phyloP scores from a whole-genome alignment of 1,140 invertebrate genomes.

The Branchinecta lynchi region DNA sequence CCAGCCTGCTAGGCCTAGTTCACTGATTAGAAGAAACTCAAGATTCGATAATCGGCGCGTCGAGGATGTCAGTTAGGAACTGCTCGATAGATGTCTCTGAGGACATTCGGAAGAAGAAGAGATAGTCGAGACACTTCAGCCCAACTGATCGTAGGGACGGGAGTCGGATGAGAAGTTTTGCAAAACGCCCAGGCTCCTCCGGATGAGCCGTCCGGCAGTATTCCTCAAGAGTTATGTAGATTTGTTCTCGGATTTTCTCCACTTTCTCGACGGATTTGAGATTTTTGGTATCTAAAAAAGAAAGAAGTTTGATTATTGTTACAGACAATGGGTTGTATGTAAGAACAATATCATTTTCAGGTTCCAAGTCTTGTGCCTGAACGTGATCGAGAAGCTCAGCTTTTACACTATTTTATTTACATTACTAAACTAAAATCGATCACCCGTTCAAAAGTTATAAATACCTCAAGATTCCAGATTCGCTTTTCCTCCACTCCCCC shows the following conservation, averaged over 20 bases:
- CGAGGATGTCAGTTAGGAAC: slow-evolving; percentile 43
- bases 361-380: too few relatives aligned
- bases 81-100: slow-evolving; percentile 35
- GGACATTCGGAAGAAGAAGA: slow-evolving; percentile 86
- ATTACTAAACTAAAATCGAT: too few relatives aligned
- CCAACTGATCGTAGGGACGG: slow-evolving; percentile 88
- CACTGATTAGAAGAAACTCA: neutral
- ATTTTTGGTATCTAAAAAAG: slow-evolving; percentile 62
- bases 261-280: slow-evolving; percentile 65
- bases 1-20: too few relatives aligned
- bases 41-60: slow-evolving; percentile 36
- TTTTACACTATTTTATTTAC: too few relatives aligned
- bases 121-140: slow-evolving; percentile 84
- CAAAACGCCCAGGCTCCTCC: slow-evolving; percentile 81
- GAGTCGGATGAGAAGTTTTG: slow-evolving; percentile 76
- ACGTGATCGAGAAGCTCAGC: too few relatives aligned
- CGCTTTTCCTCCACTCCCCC: too few relatives aligned
- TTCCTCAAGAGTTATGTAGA: slow-evolving; percentile 84
- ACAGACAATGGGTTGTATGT: too few relatives aligned
- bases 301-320: neutral
- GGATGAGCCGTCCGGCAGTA: slow-evolving; percentile 74
- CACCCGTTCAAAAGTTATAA: too few relatives aligned
- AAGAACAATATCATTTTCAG: too few relatives aligned
- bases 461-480: too few relatives aligned
- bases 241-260: slow-evolving; percentile 76